These are phyloP conservation scores for Hemichromis elongatus DNA, from an alignment of 2,113 vertebrate species.

Conservation along the genomic window DNA sequence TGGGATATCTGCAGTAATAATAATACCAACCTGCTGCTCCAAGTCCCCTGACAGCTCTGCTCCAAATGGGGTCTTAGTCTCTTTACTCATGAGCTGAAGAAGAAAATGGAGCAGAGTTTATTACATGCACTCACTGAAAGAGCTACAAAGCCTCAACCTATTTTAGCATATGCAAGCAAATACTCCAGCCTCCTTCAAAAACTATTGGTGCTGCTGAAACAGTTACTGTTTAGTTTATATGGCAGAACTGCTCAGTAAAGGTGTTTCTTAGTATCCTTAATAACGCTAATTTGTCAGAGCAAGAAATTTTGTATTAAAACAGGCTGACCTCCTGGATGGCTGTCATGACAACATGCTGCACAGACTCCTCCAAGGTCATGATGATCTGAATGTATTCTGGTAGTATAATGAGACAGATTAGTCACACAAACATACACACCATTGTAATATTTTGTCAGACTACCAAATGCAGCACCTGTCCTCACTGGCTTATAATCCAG, in stretches of 20 bases:
- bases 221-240: background rate
- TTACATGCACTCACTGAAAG: background rate
- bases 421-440: background rate
- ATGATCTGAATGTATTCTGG: conserved; percentile 95
- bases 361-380: conserved; percentile 97
- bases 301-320: background rate
- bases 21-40: conserved; percentile 83
- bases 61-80: conserved; percentile 68
- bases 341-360: conserved; percentile 97
- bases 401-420: background rate
- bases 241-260: background rate
- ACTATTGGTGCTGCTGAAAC: background rate
- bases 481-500: background rate
- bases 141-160: background rate
- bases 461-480: background rate
- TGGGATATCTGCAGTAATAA: background rate
- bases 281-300: background rate
- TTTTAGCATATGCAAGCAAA: background rate
- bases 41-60: conserved; percentile 79
- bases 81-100: conserved; percentile 89
- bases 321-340: conserved; percentile 92
- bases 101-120: conserved; percentile 15
- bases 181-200: background rate
- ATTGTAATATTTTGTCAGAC: background rate
- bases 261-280: background rate